Conservation (phyloP, 2,113 vertebrate genomes). For the Odocoileus virginianus region DNA sequence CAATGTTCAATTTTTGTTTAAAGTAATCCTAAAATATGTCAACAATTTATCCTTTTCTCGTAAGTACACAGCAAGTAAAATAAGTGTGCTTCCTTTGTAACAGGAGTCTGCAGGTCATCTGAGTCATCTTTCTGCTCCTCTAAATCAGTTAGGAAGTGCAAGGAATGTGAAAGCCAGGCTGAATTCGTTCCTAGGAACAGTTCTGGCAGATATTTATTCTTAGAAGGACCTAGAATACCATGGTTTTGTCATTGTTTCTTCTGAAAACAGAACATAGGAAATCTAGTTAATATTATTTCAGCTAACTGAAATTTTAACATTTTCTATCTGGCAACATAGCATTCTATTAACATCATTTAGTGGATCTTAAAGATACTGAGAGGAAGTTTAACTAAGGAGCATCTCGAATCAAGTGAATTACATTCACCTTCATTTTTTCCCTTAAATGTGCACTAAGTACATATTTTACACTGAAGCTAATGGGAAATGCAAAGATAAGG, state of each 20-base stretch:
- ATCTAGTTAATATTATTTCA: slow-evolving; percentile 24
- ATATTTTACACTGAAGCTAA: not conserved
- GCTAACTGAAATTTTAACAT: not conserved
- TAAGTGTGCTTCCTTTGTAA: not conserved
- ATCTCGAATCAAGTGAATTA: slow-evolving; percentile 35
- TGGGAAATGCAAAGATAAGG: slow-evolving; percentile 11
- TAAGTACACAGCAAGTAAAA: not conserved
- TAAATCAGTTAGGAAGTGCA: not conserved
- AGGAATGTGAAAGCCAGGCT: not conserved
- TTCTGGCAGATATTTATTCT: not conserved
- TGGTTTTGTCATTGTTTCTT: slow-evolving; percentile 21
- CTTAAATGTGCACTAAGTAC: not conserved
- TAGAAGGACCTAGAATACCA: not conserved
- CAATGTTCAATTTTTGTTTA: not conserved
- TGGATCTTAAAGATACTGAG: slow-evolving; percentile 4
- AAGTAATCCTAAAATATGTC: slow-evolving; percentile 5
- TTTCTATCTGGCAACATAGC: slow-evolving; percentile 1
- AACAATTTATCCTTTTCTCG: not conserved
- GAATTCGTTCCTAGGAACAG: not conserved
- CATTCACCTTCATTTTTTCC: not conserved
- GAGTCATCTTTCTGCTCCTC: not conserved
- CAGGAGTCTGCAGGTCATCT: not conserved
- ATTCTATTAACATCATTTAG: not conserved
- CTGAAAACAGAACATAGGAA: slow-evolving; percentile 7
- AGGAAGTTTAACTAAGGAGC: not conserved